These are phyloP conservation scores for Capricornis sumatraensis DNA, from an alignment of 2,113 vertebrate genomes.

Conservation along the genomic window DNA sequence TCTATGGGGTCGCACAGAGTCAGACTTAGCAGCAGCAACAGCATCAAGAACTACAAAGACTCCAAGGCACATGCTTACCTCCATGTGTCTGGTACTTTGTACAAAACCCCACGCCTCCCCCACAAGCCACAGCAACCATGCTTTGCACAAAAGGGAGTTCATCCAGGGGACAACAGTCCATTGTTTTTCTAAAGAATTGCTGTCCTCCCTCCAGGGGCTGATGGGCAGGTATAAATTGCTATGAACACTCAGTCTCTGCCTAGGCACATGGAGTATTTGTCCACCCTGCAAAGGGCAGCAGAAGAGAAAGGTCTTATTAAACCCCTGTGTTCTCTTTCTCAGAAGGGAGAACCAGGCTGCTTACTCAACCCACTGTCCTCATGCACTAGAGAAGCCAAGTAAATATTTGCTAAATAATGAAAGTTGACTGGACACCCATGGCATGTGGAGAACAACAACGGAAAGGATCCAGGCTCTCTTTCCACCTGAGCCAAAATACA, in stretches of 20 bases:
- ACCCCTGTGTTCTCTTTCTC: neutral
- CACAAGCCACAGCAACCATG: neutral
- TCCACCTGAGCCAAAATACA: neutral
- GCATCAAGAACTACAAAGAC: neutral
- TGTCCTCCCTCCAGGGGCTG: neutral
- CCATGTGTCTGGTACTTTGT: neutral
- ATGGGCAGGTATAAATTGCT: neutral
- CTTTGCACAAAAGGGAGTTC: neutral
- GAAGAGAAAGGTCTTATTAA: neutral
- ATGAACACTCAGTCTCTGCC: neutral
- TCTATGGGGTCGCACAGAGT: no score
- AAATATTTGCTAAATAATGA: neutral
- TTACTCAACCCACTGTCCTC: neutral
- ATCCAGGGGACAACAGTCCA: neutral
- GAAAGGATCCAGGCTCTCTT: neutral
- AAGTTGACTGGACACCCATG: neutral
- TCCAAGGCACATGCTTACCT: neutral
- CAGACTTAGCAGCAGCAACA: no score
- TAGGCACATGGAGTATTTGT: neutral
- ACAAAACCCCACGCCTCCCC: neutral
- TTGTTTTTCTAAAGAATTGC: neutral
- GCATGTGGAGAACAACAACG: neutral
- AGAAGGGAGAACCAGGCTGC: neutral
- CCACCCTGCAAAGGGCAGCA: neutral
- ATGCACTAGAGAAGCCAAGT: neutral